These are phyloP conservation scores for Fopius arisanus DNA, from an alignment of 1,140 invertebrate genomes.

Conservation along the genomic window DNA sequence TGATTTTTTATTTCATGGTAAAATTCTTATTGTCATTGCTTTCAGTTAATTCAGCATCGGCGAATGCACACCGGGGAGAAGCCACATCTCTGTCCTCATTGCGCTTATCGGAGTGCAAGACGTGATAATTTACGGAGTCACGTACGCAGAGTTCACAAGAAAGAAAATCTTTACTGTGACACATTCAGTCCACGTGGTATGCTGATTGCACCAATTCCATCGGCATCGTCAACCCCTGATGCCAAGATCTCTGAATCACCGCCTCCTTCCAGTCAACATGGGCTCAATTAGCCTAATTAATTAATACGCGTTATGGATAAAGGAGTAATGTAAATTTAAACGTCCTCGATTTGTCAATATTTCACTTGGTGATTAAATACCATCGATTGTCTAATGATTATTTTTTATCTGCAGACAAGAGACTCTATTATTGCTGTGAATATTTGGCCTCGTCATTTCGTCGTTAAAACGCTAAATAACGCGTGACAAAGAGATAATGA, in stretches of 20 bases:
- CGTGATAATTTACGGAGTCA: constrained; percentile 68
- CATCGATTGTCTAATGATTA: neutral
- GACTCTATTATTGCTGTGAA: neutral
- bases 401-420: neutral
- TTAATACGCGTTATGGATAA: constrained; percentile 25
- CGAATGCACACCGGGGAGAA: constrained; percentile 72
- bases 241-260: constrained; percentile 48
- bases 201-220: constrained; percentile 51
- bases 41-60: constrained; percentile 64
- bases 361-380: constrained; percentile 10
- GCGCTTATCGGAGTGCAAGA: constrained; percentile 67
- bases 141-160: constrained; percentile 68
- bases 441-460: neutral
- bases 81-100: constrained; percentile 68
- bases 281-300: constrained; percentile 34
- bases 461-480: neutral
- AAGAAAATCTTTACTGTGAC: constrained; percentile 66
- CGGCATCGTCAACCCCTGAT: constrained; percentile 22
- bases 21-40: too few relatives aligned
- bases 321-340: constrained; percentile 25
- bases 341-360: constrained; percentile 40
- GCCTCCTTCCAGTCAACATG: constrained; percentile 39
- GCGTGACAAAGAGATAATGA: neutral
- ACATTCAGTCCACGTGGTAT: constrained; percentile 67
- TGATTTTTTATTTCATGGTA: too few relatives aligned